Base-by-base conservation (phyloP, 2,888 invertebrate genomes). In the Xestia c-nigrum region DNA sequence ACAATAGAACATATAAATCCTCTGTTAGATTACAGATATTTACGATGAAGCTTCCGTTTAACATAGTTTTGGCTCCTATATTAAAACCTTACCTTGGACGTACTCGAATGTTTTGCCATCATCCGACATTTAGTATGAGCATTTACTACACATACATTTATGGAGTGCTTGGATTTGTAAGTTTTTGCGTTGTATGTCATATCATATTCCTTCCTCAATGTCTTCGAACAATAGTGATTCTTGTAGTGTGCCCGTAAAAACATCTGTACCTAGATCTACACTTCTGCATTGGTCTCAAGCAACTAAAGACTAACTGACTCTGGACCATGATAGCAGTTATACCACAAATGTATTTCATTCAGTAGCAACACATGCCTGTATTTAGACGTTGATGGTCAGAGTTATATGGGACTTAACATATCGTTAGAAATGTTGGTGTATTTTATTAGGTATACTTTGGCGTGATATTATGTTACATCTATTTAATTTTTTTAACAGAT, bases 1-100 rank as follows among this genome's bases (percentile, higher is more conserved):
- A 61, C 9, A 38, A 38, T 19, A 9, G 38, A 19, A 63, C 74
- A 84, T 72, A 71, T 81, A 77, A 84, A 85, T 72, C 70, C 74
- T 68, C 50, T 40, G 55, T 69, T 84, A 19, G 72, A 84, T 63
- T 75, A 78, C 38, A 84, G 64, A 78, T 52, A 73, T 68, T 73
- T 38, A 87, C 76, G 55, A 95, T 95, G 95, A 95, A 95, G 83
- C 87, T 95, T 71, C 95, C 95, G 0, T 95, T 95, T 76, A 91
- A 89, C 80, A 77, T 87, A 65, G 70, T 95, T 61, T 82, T 95
- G 74, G 90, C 90, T 55, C 94, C 93, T 5, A 63, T 95, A 64
- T 81, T 95, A 38, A 95, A 92, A 72, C 93, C 93, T 5, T 87
- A 93, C 80, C 92, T 94, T 63, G 90, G 89, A 43, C 89, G 85